These are phyloP conservation scores for Phortica variegata DNA, from an alignment of 1,140 invertebrate species.

Conservation along the genomic window DNA sequence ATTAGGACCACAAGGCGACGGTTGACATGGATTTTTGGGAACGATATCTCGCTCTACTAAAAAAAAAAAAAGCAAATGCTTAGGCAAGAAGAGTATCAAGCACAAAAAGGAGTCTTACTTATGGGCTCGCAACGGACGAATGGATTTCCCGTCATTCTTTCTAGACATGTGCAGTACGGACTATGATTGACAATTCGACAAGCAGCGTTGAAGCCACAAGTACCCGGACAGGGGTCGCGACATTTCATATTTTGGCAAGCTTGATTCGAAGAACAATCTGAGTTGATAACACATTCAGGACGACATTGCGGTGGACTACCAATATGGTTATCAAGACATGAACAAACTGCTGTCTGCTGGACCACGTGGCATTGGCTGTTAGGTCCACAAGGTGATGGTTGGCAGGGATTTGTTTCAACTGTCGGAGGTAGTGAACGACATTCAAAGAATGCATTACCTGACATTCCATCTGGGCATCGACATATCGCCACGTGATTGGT, in stretches of 20 bases:
- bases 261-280: constrained; percentile 69
- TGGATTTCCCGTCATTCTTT: constrained; percentile 66
- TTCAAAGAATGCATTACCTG: constrained; percentile 69
- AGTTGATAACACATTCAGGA: constrained; percentile 75
- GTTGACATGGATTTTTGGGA: constrained; percentile 64
- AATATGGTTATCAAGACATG: constrained; percentile 68
- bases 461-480: constrained; percentile 70
- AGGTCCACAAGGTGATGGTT: constrained; percentile 74
- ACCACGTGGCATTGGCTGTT: constrained; percentile 75
- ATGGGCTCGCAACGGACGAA: constrained; percentile 63
- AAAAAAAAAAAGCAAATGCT: constrained; percentile 19
- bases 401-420: constrained; percentile 62
- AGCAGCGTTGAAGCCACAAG: constrained; percentile 69
- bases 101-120: constrained; percentile 60
- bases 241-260: constrained; percentile 80
- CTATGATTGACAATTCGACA: constrained; percentile 66
- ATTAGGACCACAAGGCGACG: constrained; percentile 76
- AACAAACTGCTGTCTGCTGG: constrained; percentile 73
- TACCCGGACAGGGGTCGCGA: constrained; percentile 73
- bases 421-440: constrained; percentile 52
- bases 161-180: constrained; percentile 64
- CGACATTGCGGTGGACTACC: constrained; percentile 74
- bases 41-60: constrained; percentile 56
- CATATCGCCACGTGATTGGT: constrained; percentile 76
- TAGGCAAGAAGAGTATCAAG: constrained; percentile 29